Conservation (phyloP, 2,797 vertebrate genomes). For the Capromys pilorides region DNA sequence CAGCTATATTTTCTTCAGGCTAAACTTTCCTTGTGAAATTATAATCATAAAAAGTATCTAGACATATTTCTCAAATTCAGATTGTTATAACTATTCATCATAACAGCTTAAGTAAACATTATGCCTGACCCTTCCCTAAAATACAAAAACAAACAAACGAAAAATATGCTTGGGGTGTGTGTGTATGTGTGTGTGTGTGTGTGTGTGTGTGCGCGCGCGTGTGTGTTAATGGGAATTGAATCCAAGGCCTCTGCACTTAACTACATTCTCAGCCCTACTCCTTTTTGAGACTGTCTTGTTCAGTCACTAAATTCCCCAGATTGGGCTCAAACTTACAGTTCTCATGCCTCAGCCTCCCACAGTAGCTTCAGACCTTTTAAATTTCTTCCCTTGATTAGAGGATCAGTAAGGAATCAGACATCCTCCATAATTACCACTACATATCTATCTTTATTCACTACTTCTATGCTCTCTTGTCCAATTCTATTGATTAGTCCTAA, state of each 20-base stretch:
- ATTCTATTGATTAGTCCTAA: background rate
- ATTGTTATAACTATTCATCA: background rate
- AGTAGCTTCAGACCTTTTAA: background rate
- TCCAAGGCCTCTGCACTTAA: too few relatives aligned
- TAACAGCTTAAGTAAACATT: slow-evolving; percentile 1
- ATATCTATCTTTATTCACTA: slow-evolving; percentile 34
- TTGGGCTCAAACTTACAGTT: too few relatives aligned
- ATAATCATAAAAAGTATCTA: background rate
- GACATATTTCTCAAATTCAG: slow-evolving; percentile 19
- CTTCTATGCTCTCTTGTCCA: background rate
- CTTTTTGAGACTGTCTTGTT: too few relatives aligned
- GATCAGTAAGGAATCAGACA: slow-evolving; percentile 6
- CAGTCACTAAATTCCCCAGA: too few relatives aligned
- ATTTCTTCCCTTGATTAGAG: slow-evolving; percentile 39
- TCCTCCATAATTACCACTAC: background rate
- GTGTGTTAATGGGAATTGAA: background rate
- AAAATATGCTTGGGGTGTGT: too few relatives aligned
- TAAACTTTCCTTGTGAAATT: slow-evolving; percentile 48
- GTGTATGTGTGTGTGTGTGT: background rate
- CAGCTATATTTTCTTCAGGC: slow-evolving; percentile 34
- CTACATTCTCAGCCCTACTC: too few relatives aligned
- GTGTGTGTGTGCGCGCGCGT: background rate
- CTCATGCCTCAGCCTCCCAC: background rate
- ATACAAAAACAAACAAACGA: too few relatives aligned
- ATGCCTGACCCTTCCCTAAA: background rate